Conservation (phyloP, 2,113 vertebrate species). For the Rhineura floridana region DNA sequence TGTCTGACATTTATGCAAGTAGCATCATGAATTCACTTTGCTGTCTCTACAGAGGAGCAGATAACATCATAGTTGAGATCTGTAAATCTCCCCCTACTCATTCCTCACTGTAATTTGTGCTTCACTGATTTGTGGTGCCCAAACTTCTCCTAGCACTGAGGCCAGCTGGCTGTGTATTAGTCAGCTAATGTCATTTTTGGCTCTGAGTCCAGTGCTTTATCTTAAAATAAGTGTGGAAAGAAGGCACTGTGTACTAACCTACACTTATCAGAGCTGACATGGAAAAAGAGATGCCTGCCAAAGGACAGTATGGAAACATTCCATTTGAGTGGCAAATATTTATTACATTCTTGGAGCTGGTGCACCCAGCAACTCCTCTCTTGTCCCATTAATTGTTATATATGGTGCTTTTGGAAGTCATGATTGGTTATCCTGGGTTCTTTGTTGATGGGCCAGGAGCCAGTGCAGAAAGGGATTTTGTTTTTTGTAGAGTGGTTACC, state of each 20-base stretch:
- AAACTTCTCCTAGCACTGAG: slow-evolving; percentile 31
- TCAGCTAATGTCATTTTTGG: slow-evolving; percentile 56
- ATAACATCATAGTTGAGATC: slow-evolving; percentile 57
- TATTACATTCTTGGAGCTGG: slow-evolving; percentile 36
- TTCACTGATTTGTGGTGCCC: slow-evolving; percentile 31
- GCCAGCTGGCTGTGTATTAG: slow-evolving; percentile 44
- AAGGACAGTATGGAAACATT: slow-evolving; percentile 47
- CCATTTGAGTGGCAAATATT: slow-evolving; percentile 56
- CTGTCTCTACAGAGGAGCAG: slow-evolving; percentile 35
- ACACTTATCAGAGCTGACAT: slow-evolving; percentile 53
- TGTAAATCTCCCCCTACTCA: slow-evolving; percentile 41
- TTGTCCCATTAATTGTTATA: slow-evolving; percentile 51
- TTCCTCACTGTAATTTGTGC: slow-evolving; percentile 40
- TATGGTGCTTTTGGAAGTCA: slow-evolving; percentile 22
- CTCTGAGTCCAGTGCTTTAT: slow-evolving; percentile 49
- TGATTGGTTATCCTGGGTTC: slow-evolving; percentile 27
- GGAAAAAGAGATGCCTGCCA: slow-evolving; percentile 39
- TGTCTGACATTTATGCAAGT: slow-evolving; percentile 38
- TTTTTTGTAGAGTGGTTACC: slow-evolving; percentile 1
- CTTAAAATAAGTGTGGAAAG: slow-evolving; percentile 25
- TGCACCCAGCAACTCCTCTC: slow-evolving; percentile 32
- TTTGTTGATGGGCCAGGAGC: slow-evolving; percentile 16
- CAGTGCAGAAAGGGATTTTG: slow-evolving; percentile 20
- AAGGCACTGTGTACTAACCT: slow-evolving; percentile 35
- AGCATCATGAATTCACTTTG: slow-evolving; percentile 46